A percentile compares a stretch with the other conserved stretches of the same genome.
Conservation (phyloP, 2,113 vertebrate genomes). For the Xenotilapia flavipinnis region DNA sequence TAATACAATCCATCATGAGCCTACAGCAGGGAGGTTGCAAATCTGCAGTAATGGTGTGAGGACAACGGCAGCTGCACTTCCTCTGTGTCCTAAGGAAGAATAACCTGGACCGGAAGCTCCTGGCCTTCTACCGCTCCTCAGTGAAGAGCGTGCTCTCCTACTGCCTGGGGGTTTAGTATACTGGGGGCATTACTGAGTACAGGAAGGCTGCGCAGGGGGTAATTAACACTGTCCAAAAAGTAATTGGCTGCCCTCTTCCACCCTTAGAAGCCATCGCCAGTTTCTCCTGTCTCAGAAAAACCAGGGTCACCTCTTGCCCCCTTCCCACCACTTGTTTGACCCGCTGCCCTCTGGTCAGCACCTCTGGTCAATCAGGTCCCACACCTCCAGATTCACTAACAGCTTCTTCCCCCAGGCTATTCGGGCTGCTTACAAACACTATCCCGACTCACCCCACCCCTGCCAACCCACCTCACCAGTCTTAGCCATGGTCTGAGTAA, state of each 20-base stretch:
- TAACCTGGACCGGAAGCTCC: not conserved
- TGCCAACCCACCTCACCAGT: not conserved
- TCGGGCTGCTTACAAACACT: not conserved
- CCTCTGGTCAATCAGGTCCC: not conserved
- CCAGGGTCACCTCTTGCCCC: not conserved
- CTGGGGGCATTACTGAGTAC: not conserved
- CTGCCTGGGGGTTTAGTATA: not conserved
- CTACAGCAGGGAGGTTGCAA: not conserved
- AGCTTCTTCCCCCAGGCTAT: not conserved
- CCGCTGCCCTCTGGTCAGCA: not conserved
- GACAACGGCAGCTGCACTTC: not conserved
- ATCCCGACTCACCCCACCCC: not conserved
- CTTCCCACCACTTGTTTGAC: not conserved
- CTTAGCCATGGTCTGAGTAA: not conserved
- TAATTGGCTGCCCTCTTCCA: not conserved
- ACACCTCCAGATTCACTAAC: not conserved
- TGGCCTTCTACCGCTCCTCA: not conserved
- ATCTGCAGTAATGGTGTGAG: not conserved
- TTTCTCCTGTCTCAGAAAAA: not conserved
- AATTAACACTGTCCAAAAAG: not conserved
- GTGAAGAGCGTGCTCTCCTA: not conserved
- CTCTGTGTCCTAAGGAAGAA: not conserved
- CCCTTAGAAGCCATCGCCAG: not conserved
- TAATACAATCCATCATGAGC: not conserved
- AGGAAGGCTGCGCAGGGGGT: accelerated